Base-by-base conservation (phyloP, 37 sponge, comb jelly and placozoan genomes). In the Beroe ovata region DNA sequence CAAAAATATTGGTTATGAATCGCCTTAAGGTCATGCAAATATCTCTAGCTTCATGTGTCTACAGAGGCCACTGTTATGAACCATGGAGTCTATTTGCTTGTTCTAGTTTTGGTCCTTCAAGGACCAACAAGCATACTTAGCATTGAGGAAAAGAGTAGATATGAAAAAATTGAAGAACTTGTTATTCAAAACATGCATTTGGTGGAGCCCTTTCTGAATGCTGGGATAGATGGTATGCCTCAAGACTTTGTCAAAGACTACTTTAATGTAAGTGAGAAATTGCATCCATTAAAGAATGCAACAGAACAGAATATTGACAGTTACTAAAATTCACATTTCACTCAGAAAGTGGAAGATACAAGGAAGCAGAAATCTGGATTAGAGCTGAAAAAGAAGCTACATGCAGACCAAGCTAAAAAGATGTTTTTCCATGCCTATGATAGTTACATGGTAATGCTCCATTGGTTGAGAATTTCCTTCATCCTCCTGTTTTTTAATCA, bases 381-480 rank as follows among this genome's bases (percentile, higher is more conserved):
- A 42, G 84, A 77, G 26, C 2, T 26, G 54, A 11, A 42, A 54
- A 77, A 77, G 29, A 26, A 1, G 41, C 20, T 28, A 23, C 41
- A 42, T 42, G 84, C 84, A 16, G 54, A 42, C 20, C 84, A 91
- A 69, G 93, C 91, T 2, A 71, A 77, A 33, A 95, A 94, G 62
- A 96, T 96, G 97, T 96, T 96, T 61, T 91, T 88, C 29, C 97
- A 96, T 91, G 97, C 92, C n/a, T 96, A 93, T 60, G 60, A 94
- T 60, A 88, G 92, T 3, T 96, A 96, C 92, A 93, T 96, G 97
- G 97, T 96, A 89, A 88, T 4, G 38, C 23, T 39, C 19, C 2
- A 29, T 22, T 19, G 21, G 26, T 23, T 63, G 21, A 14, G 21
- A 22, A 8, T 22, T 63, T 63, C 26, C 36, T 64, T 23, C 38